Evolutionary conservation across 1,140 invertebrate species (phyloP), one percentile per base, ranked within the genome.

Genomic region (Penaeus japonicus): DNA sequence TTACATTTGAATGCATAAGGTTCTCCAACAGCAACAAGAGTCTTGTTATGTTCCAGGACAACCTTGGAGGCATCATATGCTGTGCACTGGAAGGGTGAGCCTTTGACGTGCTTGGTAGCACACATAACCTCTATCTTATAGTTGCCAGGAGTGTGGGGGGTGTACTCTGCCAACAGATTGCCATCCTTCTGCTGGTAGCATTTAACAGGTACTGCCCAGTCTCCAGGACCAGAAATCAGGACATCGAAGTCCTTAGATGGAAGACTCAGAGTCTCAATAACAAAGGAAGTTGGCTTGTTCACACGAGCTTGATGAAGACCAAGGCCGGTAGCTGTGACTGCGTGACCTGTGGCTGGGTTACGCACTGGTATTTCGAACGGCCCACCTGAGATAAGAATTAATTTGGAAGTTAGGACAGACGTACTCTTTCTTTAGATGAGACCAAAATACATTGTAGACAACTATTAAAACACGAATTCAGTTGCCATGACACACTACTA

Each of bases 151-250:
- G 91, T 87, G 90, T 95, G 95, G 18, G 98, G 96, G 17, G 96
- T 97, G 92, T 97, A 99, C 92, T 99, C 97, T 0, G 97, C 97
- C 91, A 98, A 94, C 65, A 99, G 93, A 92, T 97, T 96, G 18
- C 97, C 97, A 91, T 98, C 97, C 92, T 98, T 97, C 89, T 98
- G 98, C 92, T 98, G 97, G 92, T 98, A 99, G 92, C 98, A 99
- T 83, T 96, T 94, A 1, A 99, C 97, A 0, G 98, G 97, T 32
- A 99, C 94, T 0, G 97, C 97, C 90, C 96, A 96, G 12, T 97
- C 96, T 57, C 95, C 96, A 0, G 98, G 97, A 20, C 98, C 96
- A 0, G 95, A 93, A 1, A 98, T 96, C 0, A 98, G 96, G 0
- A 98, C 97, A 92, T 98, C 97, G 91, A 98, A 98, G 91, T 98